Evolutionary conservation across 2,888 invertebrate genomes (phyloP).

Genomic region (Sialis lutaria): DNA sequence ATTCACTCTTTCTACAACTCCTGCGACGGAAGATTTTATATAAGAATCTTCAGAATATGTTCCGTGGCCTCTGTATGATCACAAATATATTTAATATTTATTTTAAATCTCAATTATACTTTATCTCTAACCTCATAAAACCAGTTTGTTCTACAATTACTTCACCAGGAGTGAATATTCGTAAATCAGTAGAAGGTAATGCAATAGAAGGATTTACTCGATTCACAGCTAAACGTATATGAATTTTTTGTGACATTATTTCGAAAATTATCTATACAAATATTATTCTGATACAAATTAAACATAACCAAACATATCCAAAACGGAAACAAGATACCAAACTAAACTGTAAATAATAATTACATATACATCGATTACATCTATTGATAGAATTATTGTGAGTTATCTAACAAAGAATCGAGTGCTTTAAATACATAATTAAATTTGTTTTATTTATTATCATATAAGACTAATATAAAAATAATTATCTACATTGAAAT

Average conservation of each 20-base stretch:
- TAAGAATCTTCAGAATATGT: conserved; percentile 75
- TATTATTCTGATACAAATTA: background rate
- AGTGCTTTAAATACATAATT: too few species aligned
- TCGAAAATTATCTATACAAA: background rate
- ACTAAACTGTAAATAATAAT: too few species aligned
- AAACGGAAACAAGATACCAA: too few species aligned
- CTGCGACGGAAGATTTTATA: conserved; percentile 85
- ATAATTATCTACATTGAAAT: too few species aligned
- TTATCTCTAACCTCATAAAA: conserved; percentile 53
- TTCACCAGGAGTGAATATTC: conserved; percentile 74
- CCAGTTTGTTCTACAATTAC: conserved; percentile 66
- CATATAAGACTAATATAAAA: too few species aligned
- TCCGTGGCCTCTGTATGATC: conserved; percentile 71
- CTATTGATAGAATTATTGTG: too few species aligned
- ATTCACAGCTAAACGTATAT: conserved; percentile 43
- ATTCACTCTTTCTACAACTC: conserved; percentile 85
- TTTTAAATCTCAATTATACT: conserved; percentile 9
- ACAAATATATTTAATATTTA: conserved; percentile 3
- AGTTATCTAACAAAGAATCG: too few species aligned
- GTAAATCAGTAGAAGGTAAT: conserved; percentile 37
- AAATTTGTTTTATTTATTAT: too few species aligned
- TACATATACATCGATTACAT: too few species aligned
- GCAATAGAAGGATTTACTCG: conserved; percentile 41
- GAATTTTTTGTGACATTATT: conserved; percentile 34
- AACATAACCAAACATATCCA: background rate